Evolutionary conservation across 2,888 invertebrate genomes (phyloP), one percentile per base, ranked within the genome.

Genomic region (Euphydryas editha): DNA sequence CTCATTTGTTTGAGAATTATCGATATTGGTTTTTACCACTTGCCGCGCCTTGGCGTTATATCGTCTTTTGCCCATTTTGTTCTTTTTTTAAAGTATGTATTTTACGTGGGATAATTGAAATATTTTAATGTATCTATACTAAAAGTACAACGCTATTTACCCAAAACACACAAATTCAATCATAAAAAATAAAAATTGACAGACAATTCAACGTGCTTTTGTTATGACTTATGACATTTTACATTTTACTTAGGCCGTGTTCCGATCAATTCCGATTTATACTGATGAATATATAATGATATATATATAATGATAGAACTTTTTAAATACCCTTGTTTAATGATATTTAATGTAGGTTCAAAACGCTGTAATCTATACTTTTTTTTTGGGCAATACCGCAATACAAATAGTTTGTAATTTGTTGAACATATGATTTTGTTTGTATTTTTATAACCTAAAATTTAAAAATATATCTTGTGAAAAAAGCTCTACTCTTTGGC

Each of bases 1-100:
- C 93, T 95, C 94, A 79, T 95, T 94, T 0, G 95, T 94, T 72
- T 93, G 83, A 0, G 95, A 92, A 83, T 97, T 93, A 80, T 97
- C 97, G 54, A 97, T 94, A 71, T 94, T 93, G 6, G 96, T 95
- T 75, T 95, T 93, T 0, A 95, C 94, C 65, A 95, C 94, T 85
- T 95, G 94, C 59, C 97, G 93, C 2, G 96, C 95, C 82, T 95
- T 96, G 79, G 95, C 95, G 83, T 97, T 97, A 78, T 94, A 95
- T 15, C 95, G 93, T 83, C 95, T 95, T 82, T 95, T 96, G 10
- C 95, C 95, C 96, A 96, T 96, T 74, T 76, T 87, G 13, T 46
- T 2, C 2, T 8, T 1, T n/a, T 4, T 47, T 47, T 46, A 17
- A 10, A 13, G 20, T 20, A 47, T 20, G 10, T 20, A 13, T 47